Base-by-base conservation (phyloP, 2,888 invertebrate genomes). In the Baronia brevicornis region DNA sequence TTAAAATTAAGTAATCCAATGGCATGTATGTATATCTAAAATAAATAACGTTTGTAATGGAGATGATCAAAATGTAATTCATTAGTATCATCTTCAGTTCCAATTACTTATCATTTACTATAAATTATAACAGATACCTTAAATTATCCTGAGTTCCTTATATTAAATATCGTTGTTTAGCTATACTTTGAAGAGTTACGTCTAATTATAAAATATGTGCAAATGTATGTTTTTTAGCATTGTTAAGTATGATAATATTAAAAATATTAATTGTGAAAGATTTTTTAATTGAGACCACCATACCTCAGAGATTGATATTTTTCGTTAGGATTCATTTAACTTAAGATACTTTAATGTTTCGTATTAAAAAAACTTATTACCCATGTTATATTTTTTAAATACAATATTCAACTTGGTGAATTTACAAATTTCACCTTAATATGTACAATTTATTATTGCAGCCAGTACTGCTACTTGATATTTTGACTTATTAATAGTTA, bases 111-210 rank as follows among this genome's bases (percentile, higher is more conserved):
- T 13, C 11, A 36, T 26, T 22, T 22, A 24, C 11, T 24, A 19
- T 28, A 10, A 18, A 25, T 19, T 19, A 22, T n/a, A 22, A 33
- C 9, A 33, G 11, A 10, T 17, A 27, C 22, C 27, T 27, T 28
- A 24, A 25, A 23, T 24, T 19, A 19, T 33, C 28, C 3, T 34
- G 24, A 28, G 23, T 34, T 24, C 23, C 23, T 28, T 34, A 13
- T 8, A 14, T 19, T 34, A 28, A 24, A 24, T 33, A 33, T 27
- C n/a, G n/a, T 21, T 7, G 12, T 17, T 9, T 25, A 33, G 8
- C 13, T 18, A 2, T 22, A 18, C 18, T 6, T 5, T 5, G 3
- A 21, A 13, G 14, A 13, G 2, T 7, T 14, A 15, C n/a, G 9
- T 18, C 9, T 17, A 13, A 30, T 35, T 8, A 21, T 35, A 19